phyloP scores from a whole-genome alignment of 2,797 vertebrate species.

The Parambassis ranga region DNA sequence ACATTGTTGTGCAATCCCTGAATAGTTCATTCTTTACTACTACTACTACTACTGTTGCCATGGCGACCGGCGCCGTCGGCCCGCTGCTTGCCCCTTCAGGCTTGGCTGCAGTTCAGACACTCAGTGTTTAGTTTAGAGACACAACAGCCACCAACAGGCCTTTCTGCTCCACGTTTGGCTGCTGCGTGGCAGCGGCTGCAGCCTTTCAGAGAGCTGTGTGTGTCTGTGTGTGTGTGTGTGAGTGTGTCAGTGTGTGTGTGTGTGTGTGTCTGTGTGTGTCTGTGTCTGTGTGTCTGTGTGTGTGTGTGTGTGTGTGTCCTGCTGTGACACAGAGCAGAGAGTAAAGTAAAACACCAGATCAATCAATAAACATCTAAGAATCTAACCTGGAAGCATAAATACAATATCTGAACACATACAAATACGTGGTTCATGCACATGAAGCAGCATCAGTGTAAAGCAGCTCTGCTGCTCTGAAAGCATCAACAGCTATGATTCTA shows the following conservation, averaged over 20 bases:
- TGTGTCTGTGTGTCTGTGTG: not conserved
- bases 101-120: conserved; percentile 78
- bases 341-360: no score
- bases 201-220: not conserved
- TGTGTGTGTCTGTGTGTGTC: conserved; percentile 3
- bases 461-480: no score
- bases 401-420: no score
- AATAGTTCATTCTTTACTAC: conserved; percentile 1
- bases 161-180: conserved; percentile 12
- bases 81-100: conserved; percentile 69
- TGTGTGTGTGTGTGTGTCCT: not conserved
- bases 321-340: no score
- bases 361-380: no score
- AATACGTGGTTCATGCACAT: no score
- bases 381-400: no score
- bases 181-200: not conserved
- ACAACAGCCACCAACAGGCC: conserved; percentile 25
- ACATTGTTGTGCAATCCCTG: not conserved
- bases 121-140: conserved; percentile 33
- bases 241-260: not conserved
- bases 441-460: no score
- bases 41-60: conserved; percentile 35
- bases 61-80: conserved; percentile 10
- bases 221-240: conserved; percentile 5
- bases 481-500: no score